Conservation (phyloP, 2,113 vertebrate genomes). For the Protomyctophum bolini region DNA sequence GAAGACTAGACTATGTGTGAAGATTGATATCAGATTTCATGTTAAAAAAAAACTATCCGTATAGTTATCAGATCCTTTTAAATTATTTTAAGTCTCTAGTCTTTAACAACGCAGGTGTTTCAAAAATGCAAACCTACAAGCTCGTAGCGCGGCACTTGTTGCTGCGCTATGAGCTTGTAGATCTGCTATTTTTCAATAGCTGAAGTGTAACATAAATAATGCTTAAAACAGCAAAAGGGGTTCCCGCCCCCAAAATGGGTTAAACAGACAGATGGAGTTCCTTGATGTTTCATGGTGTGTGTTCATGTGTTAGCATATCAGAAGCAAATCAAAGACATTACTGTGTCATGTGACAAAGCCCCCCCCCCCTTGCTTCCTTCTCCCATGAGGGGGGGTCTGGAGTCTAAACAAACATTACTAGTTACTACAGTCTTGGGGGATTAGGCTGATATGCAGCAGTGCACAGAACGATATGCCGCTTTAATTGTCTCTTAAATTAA, state of each 20-base stretch:
- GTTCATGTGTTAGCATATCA: constrained; percentile 42
- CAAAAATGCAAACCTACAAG: no score
- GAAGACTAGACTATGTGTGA: no score
- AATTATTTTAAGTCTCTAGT: no score
- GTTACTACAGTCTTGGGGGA: constrained; percentile 45
- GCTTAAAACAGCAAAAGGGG: no score
- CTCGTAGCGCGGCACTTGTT: no score
- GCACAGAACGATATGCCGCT: constrained; percentile 42
- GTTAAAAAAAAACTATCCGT: background rate
- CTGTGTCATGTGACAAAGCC: constrained; percentile 53
- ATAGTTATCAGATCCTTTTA: no score
- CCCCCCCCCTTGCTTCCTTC: constrained; percentile 15
- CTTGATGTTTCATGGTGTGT: constrained; percentile 25
- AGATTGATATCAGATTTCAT: no score
- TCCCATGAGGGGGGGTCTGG: background rate
- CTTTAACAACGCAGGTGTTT: no score
- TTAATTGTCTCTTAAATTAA: constrained; percentile 70
- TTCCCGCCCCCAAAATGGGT: background rate
- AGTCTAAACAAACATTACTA: constrained; percentile 62
- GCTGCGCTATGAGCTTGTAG: no score
- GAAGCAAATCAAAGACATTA: constrained; percentile 14
- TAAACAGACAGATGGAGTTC: constrained; percentile 24
- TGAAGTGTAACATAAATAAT: no score
- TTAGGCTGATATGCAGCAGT: constrained; percentile 56
- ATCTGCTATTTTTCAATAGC: no score